Evolutionary conservation across 2,113 vertebrate genomes (phyloP).

Genomic region (Ammodytes marinus): DNA sequence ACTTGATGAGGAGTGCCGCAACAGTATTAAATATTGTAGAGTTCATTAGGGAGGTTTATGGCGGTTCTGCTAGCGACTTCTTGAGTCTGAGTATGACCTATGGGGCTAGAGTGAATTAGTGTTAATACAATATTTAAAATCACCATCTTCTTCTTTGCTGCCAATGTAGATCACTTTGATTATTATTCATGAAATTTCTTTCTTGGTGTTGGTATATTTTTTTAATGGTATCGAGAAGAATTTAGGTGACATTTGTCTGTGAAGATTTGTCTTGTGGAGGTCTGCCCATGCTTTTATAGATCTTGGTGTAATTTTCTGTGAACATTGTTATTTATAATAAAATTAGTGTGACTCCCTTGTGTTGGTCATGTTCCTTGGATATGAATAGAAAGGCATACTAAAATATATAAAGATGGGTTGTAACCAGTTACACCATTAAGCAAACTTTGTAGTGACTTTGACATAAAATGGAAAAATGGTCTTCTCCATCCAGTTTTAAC

Average conservation of each 20-base stretch:
- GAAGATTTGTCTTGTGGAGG: conserved; percentile 20
- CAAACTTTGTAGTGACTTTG: conserved; percentile 27
- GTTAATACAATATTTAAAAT: conserved; percentile 71
- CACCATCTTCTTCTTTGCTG: conserved; percentile 58
- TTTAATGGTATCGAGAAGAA: conserved; percentile 38
- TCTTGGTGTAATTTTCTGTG: conserved; percentile 16
- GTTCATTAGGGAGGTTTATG: conserved; percentile 76
- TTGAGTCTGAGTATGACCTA: conserved; percentile 62
- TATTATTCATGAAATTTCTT: conserved; percentile 56
- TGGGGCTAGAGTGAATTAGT: conserved; percentile 63
- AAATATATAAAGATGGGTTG: conserved; percentile 9
- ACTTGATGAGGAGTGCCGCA: conserved; percentile 64
- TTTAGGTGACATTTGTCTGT: conserved; percentile 19
- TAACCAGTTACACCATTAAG: conserved; percentile 2
- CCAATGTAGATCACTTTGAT: conserved; percentile 57
- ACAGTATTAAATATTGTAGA: conserved; percentile 68
- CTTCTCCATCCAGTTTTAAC: not conserved
- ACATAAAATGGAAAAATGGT: conserved; percentile 18
- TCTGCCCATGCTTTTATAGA: conserved; percentile 34
- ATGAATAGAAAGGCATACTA: conserved; percentile 10
- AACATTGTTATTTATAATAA: conserved; percentile 24
- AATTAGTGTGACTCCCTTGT: conserved; percentile 18
- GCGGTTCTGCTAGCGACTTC: conserved; percentile 53
- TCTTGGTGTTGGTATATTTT: conserved; percentile 35
- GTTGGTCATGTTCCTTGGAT: not conserved